A percentile compares a stretch with the other conserved stretches of the same genome.
Conservation (phyloP, 2,797 vertebrate genomes). For the Xiphophorus birchmanni region DNA sequence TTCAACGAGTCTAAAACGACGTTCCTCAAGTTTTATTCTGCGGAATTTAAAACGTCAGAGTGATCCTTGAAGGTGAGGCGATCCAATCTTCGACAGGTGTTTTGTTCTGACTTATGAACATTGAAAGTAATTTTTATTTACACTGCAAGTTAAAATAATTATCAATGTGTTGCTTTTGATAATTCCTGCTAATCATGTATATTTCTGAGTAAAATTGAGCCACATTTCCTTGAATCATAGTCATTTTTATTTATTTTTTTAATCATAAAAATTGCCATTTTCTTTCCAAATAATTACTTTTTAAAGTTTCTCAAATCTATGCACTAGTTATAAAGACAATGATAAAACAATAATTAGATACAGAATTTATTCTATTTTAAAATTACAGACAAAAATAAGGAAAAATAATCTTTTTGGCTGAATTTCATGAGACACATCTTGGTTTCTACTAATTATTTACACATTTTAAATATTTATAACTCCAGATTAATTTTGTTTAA, state of each 20-base stretch:
- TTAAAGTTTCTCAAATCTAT: too few species aligned
- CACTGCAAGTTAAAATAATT: not conserved
- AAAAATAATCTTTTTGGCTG: not conserved
- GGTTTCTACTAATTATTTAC: not conserved
- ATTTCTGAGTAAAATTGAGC: not conserved
- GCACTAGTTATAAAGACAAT: too few species aligned
- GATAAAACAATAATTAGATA: not conserved
- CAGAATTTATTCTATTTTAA: not conserved
- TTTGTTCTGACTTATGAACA: not conserved
- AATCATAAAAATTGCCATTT: not conserved
- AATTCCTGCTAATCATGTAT: not conserved
- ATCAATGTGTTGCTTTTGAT: not conserved
- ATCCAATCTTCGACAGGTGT: not conserved
- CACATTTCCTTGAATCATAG: not conserved
- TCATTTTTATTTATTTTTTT: not conserved
- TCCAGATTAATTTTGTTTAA: not conserved
- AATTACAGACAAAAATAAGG: not conserved
- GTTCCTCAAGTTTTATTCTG: not conserved
- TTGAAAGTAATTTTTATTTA: not conserved
- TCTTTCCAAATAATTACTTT: not conserved
- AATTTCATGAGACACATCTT: not conserved
- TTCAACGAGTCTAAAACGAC: too few species aligned
- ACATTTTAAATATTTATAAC: not conserved
- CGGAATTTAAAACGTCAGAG: not conserved
- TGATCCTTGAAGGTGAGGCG: not conserved